phyloP scores from a whole-genome alignment of 2,797 vertebrate species.

The Sarcoramphus papa region DNA sequence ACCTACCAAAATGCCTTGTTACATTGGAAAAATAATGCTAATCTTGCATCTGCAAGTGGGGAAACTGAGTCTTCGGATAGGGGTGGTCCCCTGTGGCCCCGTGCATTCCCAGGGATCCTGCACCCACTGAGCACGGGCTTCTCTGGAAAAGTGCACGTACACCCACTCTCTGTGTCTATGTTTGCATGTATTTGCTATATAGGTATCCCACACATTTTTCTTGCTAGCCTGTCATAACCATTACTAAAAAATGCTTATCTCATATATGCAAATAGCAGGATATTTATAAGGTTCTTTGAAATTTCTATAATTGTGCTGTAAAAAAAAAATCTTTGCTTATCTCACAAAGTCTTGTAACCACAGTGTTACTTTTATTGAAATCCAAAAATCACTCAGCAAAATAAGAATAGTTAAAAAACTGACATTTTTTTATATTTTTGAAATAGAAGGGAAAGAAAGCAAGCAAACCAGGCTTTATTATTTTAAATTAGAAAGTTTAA shows the following conservation, averaged over 20 bases:
- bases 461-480: constrained; percentile 49
- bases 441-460: constrained; percentile 25
- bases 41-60: neutral
- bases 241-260: constrained; percentile 64
- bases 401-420: constrained; percentile 48
- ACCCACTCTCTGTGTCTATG: neutral
- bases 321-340: constrained; percentile 57
- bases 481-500: constrained; percentile 63
- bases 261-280: constrained; percentile 50
- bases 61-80: neutral
- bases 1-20: neutral
- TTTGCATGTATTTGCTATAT: neutral
- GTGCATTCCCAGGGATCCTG: accelerated
- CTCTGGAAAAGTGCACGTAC: neutral
- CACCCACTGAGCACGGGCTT: accelerated
- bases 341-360: constrained; percentile 50
- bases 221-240: constrained; percentile 37
- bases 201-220: constrained; percentile 35
- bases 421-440: neutral
- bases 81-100: too few species aligned
- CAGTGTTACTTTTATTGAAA: constrained; percentile 61
- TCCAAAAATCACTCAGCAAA: constrained; percentile 52
- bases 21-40: accelerated
- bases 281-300: constrained; percentile 66
- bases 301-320: constrained; percentile 57